Evolutionary conservation across 2,888 invertebrate species (phyloP).

Genomic region (Mylabris sibirica): DNA sequence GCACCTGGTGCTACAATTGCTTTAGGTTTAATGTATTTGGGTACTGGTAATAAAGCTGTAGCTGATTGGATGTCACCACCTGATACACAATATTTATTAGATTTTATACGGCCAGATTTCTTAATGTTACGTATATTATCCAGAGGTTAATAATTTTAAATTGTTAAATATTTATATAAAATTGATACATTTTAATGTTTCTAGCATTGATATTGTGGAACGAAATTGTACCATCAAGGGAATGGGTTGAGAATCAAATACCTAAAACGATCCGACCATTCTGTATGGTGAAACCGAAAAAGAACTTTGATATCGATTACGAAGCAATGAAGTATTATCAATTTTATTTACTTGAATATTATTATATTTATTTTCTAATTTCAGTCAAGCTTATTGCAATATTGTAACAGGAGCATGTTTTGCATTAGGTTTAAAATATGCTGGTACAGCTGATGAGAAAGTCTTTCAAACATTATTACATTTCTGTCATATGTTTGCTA

Average conservation of each 20-base stretch:
- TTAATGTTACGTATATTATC: slow-evolving; percentile 82
- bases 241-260: slow-evolving; percentile 87
- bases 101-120: slow-evolving; percentile 91
- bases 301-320: slow-evolving; percentile 76
- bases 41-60: slow-evolving; percentile 82
- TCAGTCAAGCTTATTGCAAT: slow-evolving; percentile 94
- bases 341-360: slow-evolving; percentile 39
- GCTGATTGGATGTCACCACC: slow-evolving; percentile 93
- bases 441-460: slow-evolving; percentile 85
- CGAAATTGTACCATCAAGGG: slow-evolving; percentile 77
- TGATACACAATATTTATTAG: slow-evolving; percentile 86
- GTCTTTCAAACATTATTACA: slow-evolving; percentile 82
- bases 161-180: not conserved
- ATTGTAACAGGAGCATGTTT: slow-evolving; percentile 95
- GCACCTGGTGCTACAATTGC: slow-evolving; percentile 96
- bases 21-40: slow-evolving; percentile 90
- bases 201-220: slow-evolving; percentile 89
- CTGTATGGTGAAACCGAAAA: slow-evolving; percentile 78
- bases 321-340: slow-evolving; percentile 88
- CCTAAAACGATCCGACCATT: slow-evolving; percentile 78
- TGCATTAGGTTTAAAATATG: slow-evolving; percentile 91
- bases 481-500: slow-evolving; percentile 74
- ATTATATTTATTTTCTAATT: too few relatives aligned
- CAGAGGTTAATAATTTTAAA: slow-evolving; percentile 64
- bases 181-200: slow-evolving; percentile 28